Evolutionary conservation across 2,113 vertebrate species (phyloP), one percentile per base, ranked within the genome.

Genomic region (Aspiorhynchus laticeps): DNA sequence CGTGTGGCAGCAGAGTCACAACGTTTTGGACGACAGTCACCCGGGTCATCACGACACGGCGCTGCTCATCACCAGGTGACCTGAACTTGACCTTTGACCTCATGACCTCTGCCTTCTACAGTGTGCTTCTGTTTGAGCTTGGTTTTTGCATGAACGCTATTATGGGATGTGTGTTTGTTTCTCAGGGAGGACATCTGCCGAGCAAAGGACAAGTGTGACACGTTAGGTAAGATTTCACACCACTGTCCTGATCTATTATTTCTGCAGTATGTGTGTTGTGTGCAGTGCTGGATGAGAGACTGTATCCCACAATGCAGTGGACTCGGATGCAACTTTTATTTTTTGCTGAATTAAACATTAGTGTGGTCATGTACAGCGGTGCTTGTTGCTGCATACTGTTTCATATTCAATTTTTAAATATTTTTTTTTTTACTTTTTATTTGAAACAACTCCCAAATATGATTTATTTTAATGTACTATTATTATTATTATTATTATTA

Each of bases 151-250:
- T 65, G 24, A 75, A 6, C 24, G 26, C 4, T 75, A 1, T 53
- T 28, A 41, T 26, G 59, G 21, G 24, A 61, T 61, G 41, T 8
- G 67, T 83, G 33, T 56, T n/a, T 88, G 33, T 56, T 21, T 88
- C 95, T 53, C 94, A 99, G 98, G 94, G 97, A 99, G 94, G 98
- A 99, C 93, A 99, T 99, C 90, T 99, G 98, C 94, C 96, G 97
- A 89, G 96, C 96, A 36, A 97, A 96, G 94, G 97, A 99, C 91
- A 99, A 98, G 93, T 99, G 98, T 88, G 98, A 99, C 93, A 99
- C 98, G 0, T 93, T 99, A 93, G 98, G 98, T 99, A 95, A 98
- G 43, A 14, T 3, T 48, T 6, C 63, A 14, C 11, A 65, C 26
- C 0, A 26, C 59, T 28, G 26, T 6, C 26, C 63, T 31, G 63